A percentile compares a stretch with the other conserved stretches of the same genome.
Evolutionary conservation across 2,888 invertebrate genomes (phyloP).

Genomic region (Dyspetes luteomarginatus): DNA sequence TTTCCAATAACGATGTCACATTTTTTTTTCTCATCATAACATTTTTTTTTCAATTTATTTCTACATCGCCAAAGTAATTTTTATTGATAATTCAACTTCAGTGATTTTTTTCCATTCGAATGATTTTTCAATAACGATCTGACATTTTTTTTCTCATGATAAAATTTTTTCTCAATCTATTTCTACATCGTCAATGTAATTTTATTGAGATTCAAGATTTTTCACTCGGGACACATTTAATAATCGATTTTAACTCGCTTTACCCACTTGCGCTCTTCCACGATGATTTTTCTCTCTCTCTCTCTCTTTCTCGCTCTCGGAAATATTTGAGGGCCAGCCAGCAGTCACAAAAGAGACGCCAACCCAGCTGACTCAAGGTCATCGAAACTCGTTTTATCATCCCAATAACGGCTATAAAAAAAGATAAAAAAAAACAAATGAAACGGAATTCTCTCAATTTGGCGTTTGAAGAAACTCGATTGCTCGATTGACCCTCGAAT

Average conservation of each 20-base stretch:
- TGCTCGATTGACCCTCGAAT: too few species aligned
- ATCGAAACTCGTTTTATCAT: constrained; percentile 8
- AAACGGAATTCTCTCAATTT: not conserved
- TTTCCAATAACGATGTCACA: too few species aligned
- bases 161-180: too few species aligned
- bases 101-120: too few species aligned
- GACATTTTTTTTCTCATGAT: too few species aligned
- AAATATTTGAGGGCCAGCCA: constrained; percentile 15
- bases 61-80: too few species aligned
- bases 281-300: not conserved
- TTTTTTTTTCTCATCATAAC: too few species aligned
- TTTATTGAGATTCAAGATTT: not conserved
- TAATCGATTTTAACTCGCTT: constrained; percentile 8
- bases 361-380: constrained; percentile 7
- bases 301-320: not conserved
- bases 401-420: not conserved
- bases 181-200: too few species aligned
- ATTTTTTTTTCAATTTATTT: too few species aligned
- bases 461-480: not conserved
- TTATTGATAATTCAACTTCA: too few species aligned
- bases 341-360: constrained; percentile 26
- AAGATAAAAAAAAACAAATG: too few species aligned
- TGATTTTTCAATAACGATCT: too few species aligned
- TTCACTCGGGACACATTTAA: not conserved
- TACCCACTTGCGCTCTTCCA: not conserved